Percentiles rank a stretch among this genome's conserved stretches.
phyloP scores from a whole-genome alignment of 2,888 invertebrate species.

The Odontomyia ornata region DNA sequence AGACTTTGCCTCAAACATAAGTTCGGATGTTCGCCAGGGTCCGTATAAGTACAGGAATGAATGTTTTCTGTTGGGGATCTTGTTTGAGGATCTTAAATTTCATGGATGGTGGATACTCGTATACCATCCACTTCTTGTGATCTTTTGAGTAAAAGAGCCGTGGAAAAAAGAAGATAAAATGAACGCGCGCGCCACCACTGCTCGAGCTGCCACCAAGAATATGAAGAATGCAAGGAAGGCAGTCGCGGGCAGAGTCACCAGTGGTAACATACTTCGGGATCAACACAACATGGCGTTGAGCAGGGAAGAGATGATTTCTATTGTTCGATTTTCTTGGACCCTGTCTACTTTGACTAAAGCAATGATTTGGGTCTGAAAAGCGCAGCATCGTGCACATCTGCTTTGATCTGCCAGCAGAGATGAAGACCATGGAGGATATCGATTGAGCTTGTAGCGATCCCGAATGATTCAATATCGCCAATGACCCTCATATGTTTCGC shows the following conservation, averaged over 20 bases:
- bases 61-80: conserved; percentile 18
- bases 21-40: too few species aligned
- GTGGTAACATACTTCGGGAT: not conserved
- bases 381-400: not conserved
- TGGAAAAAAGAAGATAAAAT: not conserved
- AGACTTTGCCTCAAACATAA: not conserved
- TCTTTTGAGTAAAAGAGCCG: conserved; percentile 17
- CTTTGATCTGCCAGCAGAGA: not conserved
- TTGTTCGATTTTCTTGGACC: conserved; percentile 23
- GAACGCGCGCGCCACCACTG: not conserved
- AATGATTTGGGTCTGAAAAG: not conserved
- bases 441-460: conserved; percentile 16
- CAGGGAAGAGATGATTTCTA: conserved; percentile 23
- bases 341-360: not conserved
- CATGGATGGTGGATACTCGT: conserved; percentile 21
- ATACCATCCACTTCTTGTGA: not conserved
- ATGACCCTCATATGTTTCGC: conserved; percentile 27
- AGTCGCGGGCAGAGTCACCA: not conserved
- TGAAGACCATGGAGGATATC: not conserved
- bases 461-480: conserved; percentile 23
- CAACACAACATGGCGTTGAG: not conserved
- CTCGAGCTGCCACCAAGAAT: not conserved
- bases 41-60: not conserved
- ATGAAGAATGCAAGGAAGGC: not conserved
- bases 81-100: conserved; percentile 29